Evolutionary conservation across 2,888 invertebrate species (phyloP), one percentile per base, ranked within the genome.

Genomic region (Ectobius pallidus): DNA sequence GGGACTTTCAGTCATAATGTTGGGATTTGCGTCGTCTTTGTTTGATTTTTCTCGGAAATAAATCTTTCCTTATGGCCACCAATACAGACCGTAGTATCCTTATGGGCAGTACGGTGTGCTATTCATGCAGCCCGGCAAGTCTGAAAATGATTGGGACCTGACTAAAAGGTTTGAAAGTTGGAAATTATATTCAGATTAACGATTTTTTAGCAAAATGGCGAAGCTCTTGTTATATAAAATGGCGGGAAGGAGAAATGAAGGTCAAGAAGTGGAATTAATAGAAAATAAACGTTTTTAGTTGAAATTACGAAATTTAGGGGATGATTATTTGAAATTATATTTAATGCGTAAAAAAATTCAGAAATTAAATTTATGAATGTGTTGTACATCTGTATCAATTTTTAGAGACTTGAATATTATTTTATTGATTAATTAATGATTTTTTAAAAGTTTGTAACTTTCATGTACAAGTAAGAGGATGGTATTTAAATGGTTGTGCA

Each of bases 201-300:
- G 62, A 73, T 69, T 75, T 74, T 74, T 72, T 69, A 72, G 69
- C 75, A 76, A 77, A 77, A 78, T 77, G 76, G 75, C 77, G 77
- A 73, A 73, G 63, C 67, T 69, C 73, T 74, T 73, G 71, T 75
- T 69, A 65, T 72, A 74, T 74, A 75, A 75, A 75, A 76, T 76
- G 75, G 76, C 75, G 77, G 76, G 76, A 77, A 78, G 78, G 78
- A 74, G 77, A 78, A 75, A 74, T 78, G 78, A 78, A 78, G 78
- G 78, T 78, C 78, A 76, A 72, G 71, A 46, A 62, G 58, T 69
- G 32, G 62, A 74, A 65, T 72, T 69, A 73, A 73, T 62, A 20
- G 62, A 52, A 39, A 72, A 72, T 46, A n/a, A n/a, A n/a, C n/a
- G n/a, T n/a, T n/a, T n/a, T n/a, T n/a, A n/a, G n/a, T n/a, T n/a